Base-by-base conservation (phyloP, 2,113 vertebrate species). In the Phaethon lepturus region DNA sequence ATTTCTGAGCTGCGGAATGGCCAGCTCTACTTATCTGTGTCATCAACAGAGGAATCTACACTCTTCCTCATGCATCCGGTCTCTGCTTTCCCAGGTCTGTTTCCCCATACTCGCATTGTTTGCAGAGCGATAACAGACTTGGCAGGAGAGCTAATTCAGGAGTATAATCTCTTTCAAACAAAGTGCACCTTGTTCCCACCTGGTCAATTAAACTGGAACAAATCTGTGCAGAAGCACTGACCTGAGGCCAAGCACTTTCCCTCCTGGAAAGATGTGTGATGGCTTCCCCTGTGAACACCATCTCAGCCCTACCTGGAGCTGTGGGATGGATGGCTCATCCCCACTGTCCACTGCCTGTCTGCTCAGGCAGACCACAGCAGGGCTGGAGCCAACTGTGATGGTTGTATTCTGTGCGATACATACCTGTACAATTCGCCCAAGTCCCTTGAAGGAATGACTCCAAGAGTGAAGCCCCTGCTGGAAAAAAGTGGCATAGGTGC, bases 71-170 rank as follows among this genome's bases (percentile, higher is more conserved):
- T 87, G 67, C 94, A 94, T 96, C 89, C 81, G 86, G 52, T 20
- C 78, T 60, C 40, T 90, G 82, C 93, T 95, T 97, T 96, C 94
- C 88, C 94, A 96, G 88, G 59, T 94, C 72, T 79, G 49, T 95
- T 97, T 97, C 95, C 93, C 95, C 96, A 93, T 97, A 92, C 87
- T 92, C 63, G 47, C 55, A 92, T 96, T 97, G 96, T 97, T 97
- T 97, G 95, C 87, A 84, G 85, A 97, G 72, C 40, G 19, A 97
- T 97, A 97, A 96, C 87, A 88, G 90, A 90, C 93, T 94, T 96
- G 93, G 95, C 96, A 77, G 94, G 95, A 90, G 95, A 96, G 93
- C 94, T 95, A 90, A 93, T 95, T 95, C 95, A 92, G 69, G 73
- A 93, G 40, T 83, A 95, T 96, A 97, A 97, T 96, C 68, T 96